phyloP scores from a whole-genome alignment of 2,797 vertebrate genomes.

The Onychomys torridus region DNA sequence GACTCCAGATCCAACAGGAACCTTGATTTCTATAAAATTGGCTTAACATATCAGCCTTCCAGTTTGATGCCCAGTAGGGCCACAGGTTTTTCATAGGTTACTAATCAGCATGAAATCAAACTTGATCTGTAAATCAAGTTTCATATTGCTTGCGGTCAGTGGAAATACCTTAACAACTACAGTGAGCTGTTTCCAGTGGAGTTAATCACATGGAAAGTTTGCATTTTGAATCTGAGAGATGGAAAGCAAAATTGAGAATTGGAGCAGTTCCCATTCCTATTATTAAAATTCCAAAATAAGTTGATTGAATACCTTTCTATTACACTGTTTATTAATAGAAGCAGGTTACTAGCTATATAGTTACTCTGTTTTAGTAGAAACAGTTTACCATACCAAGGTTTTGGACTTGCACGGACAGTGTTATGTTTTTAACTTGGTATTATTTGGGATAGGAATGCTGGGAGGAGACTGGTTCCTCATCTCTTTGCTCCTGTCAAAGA shows the following conservation, averaged over 20 bases:
- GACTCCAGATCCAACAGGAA: not conserved
- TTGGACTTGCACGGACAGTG: conserved; percentile 15
- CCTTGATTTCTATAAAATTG: conserved; percentile 1
- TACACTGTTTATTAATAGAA: conserved; percentile 2
- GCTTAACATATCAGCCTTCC: not conserved
- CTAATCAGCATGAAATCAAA: conserved; percentile 37
- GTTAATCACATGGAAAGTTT: conserved; percentile 36
- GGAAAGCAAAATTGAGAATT: not conserved
- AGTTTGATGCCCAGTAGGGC: not conserved
- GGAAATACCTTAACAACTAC: conserved; percentile 42
- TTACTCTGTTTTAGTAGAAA: conserved; percentile 8
- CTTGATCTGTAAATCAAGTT: conserved; percentile 42
- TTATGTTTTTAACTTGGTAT: not conserved
- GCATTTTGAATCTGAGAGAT: conserved; percentile 28
- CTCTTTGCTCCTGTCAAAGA: conserved; percentile 50
- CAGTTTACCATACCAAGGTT: not conserved
- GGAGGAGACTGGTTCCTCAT: not conserved
- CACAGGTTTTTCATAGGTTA: not conserved
- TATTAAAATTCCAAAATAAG: conserved; percentile 62
- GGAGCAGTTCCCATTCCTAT: not conserved
- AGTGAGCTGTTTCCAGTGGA: conserved; percentile 6
- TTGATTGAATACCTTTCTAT: not conserved
- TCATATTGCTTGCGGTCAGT: conserved; percentile 27
- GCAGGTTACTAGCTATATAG: not conserved
- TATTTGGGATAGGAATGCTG: not conserved